Evolutionary conservation across 2,888 invertebrate species (phyloP).

Genomic region (Orchesella flavescens): DNA sequence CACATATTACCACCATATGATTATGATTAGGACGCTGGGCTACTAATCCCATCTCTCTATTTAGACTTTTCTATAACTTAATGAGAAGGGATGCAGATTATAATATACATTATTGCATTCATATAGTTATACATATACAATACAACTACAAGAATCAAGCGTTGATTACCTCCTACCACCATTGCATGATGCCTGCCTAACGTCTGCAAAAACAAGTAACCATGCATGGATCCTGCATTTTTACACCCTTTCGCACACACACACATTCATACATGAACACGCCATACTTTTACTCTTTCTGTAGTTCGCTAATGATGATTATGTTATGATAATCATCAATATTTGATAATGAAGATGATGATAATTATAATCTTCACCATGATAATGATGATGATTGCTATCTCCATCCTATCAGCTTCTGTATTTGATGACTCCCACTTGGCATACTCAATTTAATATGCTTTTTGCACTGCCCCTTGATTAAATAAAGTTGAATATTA

Average conservation of each 20-base stretch:
- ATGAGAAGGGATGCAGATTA: slow-evolving; percentile 24
- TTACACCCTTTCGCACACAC: neutral
- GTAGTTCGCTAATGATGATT: slow-evolving; percentile 40
- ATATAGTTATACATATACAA: slow-evolving; percentile 15
- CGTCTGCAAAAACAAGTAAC: slow-evolving; percentile 24
- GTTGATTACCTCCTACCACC: slow-evolving; percentile 53
- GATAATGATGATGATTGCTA: slow-evolving; percentile 45
- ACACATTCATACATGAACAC: neutral
- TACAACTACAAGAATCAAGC: neutral
- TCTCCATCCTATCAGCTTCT: slow-evolving; percentile 49
- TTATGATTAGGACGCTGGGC: slow-evolving; percentile 25
- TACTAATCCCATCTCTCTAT: neutral
- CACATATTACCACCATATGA: neutral
- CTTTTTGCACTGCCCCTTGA: slow-evolving; percentile 14
- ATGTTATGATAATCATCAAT: slow-evolving; percentile 54
- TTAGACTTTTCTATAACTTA: slow-evolving; percentile 42
- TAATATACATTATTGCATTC: slow-evolving; percentile 37
- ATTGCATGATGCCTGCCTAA: slow-evolving; percentile 22
- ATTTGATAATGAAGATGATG: slow-evolving; percentile 48
- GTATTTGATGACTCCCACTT: slow-evolving; percentile 24
- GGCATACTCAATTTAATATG: neutral
- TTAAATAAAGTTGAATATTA: slow-evolving; percentile 22
- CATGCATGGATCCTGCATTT: neutral
- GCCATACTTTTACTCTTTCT: neutral
- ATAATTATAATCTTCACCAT: slow-evolving; percentile 42